These are phyloP conservation scores for Ceratosolen solmsi DNA, from an alignment of 1,140 invertebrate species.

Conservation along the genomic window DNA sequence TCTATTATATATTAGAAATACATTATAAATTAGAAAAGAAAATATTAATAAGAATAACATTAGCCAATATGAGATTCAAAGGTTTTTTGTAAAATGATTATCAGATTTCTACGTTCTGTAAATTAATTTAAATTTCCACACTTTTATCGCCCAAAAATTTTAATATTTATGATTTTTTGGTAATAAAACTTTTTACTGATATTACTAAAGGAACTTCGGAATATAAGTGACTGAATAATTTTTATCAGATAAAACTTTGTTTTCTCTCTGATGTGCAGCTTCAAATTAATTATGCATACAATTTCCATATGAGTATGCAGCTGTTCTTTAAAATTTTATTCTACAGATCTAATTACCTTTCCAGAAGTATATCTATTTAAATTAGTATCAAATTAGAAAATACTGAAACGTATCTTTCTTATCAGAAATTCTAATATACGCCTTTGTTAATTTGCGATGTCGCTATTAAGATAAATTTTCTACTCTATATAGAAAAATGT, in stretches of 20 bases:
- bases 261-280: neutral
- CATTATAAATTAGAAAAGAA: too few species aligned
- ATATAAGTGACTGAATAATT: neutral
- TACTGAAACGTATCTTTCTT: neutral
- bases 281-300: constrained; percentile 13
- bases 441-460: neutral
- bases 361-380: neutral
- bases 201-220: neutral
- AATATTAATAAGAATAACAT: too few species aligned
- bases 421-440: neutral
- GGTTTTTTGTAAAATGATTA: too few species aligned
- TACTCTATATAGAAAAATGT: too few species aligned
- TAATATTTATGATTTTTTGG: neutral
- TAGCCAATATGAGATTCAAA: too few species aligned
- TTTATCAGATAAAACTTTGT: neutral
- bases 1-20: too few species aligned
- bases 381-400: neutral
- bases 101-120: too few species aligned
- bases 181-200: neutral
- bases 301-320: neutral
- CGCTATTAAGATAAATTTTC: too few species aligned
- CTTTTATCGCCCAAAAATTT: too few species aligned
- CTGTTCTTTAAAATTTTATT: neutral
- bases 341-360: neutral
- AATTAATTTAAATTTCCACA: too few species aligned